Conservation (phyloP, 2,888 invertebrate genomes). For the Athalia rosae region DNA sequence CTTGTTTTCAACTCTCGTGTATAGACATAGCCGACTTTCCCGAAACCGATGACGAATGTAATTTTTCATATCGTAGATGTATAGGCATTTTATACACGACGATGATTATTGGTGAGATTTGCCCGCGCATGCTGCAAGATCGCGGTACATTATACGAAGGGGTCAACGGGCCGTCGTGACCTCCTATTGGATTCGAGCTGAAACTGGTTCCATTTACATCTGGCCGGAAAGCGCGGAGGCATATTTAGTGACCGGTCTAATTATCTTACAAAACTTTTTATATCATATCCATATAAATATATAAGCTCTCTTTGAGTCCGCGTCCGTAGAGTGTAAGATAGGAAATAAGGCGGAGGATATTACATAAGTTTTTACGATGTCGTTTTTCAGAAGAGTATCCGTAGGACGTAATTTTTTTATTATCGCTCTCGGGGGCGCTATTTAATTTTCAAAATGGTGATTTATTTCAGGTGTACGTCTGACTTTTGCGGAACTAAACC, state of each 20-base stretch:
- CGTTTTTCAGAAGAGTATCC: background rate
- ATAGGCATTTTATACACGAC: too few relatives aligned
- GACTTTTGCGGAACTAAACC: too few relatives aligned
- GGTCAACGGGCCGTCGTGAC: conserved; percentile 35
- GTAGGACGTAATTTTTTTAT: too few relatives aligned
- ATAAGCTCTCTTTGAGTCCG: background rate
- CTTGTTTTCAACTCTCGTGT: too few relatives aligned
- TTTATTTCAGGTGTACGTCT: too few relatives aligned
- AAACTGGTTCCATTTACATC: conserved; percentile 40
- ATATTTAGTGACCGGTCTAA: conserved; percentile 13
- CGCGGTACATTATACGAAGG: conserved; percentile 2
- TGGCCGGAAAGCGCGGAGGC: conserved; percentile 3
- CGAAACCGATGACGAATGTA: too few relatives aligned
- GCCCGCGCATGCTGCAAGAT: background rate
- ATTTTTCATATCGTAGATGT: too few relatives aligned
- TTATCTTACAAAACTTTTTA: conserved; percentile 1
- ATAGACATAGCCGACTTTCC: too few relatives aligned
- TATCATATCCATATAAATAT: background rate
- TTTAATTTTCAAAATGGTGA: too few relatives aligned
- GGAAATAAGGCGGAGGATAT: background rate
- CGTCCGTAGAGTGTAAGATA: background rate
- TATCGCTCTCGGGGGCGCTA: too few relatives aligned
- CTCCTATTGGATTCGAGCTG: conserved; percentile 18
- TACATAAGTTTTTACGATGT: background rate
- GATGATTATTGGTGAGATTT: too few relatives aligned